phyloP scores from a whole-genome alignment of 2,888 invertebrate species.

The Eilema depressum region DNA sequence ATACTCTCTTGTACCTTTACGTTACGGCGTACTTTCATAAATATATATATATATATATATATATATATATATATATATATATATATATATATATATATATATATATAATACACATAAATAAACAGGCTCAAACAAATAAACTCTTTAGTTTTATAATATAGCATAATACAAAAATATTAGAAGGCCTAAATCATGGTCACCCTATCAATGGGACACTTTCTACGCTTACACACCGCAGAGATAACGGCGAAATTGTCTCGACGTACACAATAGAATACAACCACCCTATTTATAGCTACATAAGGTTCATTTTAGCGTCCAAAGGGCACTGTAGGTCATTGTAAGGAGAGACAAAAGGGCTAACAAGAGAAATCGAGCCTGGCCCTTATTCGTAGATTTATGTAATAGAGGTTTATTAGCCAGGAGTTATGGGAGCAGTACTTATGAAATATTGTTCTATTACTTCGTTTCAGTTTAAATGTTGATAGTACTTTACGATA shows the following conservation, averaged over 20 bases:
- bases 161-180: too few relatives aligned
- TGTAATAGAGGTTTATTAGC: constrained; percentile 55
- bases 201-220: constrained; percentile 77
- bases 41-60: too few relatives aligned
- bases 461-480: not conserved
- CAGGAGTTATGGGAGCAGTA: constrained; percentile 41
- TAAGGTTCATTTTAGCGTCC: constrained; percentile 61
- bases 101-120: too few relatives aligned
- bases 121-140: too few relatives aligned
- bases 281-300: constrained; percentile 52
- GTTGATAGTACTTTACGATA: not conserved
- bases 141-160: too few relatives aligned
- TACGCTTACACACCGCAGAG: constrained; percentile 68
- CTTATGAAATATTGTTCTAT: constrained; percentile 46
- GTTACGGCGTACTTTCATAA: too few relatives aligned
- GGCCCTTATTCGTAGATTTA: constrained; percentile 69
- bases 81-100: too few relatives aligned
- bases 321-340: constrained; percentile 51
- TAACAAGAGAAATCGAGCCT: constrained; percentile 70
- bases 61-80: too few relatives aligned
- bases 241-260: constrained; percentile 69
- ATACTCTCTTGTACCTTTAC: too few relatives aligned
- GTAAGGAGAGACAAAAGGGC: constrained; percentile 60
- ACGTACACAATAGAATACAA: constrained; percentile 56
- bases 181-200: constrained; percentile 48